Evolutionary conservation across 2,888 invertebrate genomes (phyloP).

Genomic region (Acronicta leporina): DNA sequence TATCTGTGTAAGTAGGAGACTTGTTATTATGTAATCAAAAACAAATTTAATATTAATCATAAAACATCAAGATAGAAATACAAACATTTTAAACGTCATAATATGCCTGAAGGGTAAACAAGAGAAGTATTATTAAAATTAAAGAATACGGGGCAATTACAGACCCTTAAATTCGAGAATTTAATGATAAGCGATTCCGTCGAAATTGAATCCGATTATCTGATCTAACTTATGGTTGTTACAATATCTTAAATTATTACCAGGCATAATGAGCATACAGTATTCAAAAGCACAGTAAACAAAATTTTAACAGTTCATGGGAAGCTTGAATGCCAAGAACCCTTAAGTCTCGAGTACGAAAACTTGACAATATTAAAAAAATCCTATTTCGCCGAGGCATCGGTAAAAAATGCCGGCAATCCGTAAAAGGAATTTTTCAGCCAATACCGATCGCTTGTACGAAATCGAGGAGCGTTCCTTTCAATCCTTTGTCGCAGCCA

Average conservation of each 20-base stretch:
- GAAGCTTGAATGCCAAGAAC: slow-evolving; percentile 32
- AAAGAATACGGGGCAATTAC: slow-evolving; percentile 67
- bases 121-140: slow-evolving; percentile 62
- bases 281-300: slow-evolving; percentile 12
- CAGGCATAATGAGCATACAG: slow-evolving; percentile 2
- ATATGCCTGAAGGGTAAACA: slow-evolving; percentile 72
- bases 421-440: slow-evolving; percentile 78
- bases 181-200: slow-evolving; percentile 26
- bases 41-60: slow-evolving; percentile 76
- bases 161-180: slow-evolving; percentile 48
- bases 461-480: slow-evolving; percentile 83
- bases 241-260: slow-evolving; percentile 6
- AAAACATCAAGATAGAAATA: slow-evolving; percentile 72
- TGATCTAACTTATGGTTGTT: slow-evolving; percentile 12
- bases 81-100: slow-evolving; percentile 75
- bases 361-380: slow-evolving; percentile 59
- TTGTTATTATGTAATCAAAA: slow-evolving; percentile 79
- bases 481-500: slow-evolving; percentile 87
- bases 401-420: slow-evolving; percentile 79
- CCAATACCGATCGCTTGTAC: slow-evolving; percentile 84
- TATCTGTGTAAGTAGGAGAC: slow-evolving; percentile 56
- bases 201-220: slow-evolving; percentile 27
- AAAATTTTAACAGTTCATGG: slow-evolving; percentile 28
- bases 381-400: slow-evolving; percentile 64
- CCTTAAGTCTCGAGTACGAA: slow-evolving; percentile 54